These are phyloP conservation scores for Batillaria attramentaria DNA, from an alignment of 1,140 invertebrate genomes.

Conservation along the genomic window DNA sequence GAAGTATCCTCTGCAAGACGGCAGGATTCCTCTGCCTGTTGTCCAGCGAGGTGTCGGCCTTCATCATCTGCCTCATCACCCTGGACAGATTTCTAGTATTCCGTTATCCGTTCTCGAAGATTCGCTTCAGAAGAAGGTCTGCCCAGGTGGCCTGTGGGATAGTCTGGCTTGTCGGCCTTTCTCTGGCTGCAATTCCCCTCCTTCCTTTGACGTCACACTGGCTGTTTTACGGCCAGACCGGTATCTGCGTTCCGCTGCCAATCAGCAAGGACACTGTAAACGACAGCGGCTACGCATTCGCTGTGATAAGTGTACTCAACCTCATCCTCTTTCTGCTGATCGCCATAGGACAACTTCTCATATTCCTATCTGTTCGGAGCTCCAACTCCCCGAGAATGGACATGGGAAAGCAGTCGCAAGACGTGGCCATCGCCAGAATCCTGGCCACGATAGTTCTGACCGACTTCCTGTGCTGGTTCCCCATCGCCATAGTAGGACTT, in stretches of 20 bases:
- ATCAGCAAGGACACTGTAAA: conserved; percentile 35
- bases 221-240: conserved; percentile 47
- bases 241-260: conserved; percentile 53
- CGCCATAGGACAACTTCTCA: conserved; percentile 43
- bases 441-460: conserved; percentile 42
- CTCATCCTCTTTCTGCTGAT: conserved; percentile 37
- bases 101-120: conserved; percentile 47
- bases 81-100: conserved; percentile 55
- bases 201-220: conserved; percentile 42
- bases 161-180: conserved; percentile 39
- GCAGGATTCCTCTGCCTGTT: conserved; percentile 57
- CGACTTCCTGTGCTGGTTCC: conserved; percentile 43
- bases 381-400: conserved; percentile 17
- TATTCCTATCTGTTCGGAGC: conserved; percentile 37
- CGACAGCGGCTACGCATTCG: conserved; percentile 48
- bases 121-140: conserved; percentile 23
- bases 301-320: conserved; percentile 49
- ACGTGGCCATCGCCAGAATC: conserved; percentile 41
- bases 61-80: conserved; percentile 58
- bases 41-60: conserved; percentile 55
- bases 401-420: conserved; percentile 23
- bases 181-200: conserved; percentile 46
- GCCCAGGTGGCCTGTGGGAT: conserved; percentile 23
- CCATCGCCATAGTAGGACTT: conserved; percentile 35
- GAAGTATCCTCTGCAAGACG: conserved; percentile 48